Base-by-base conservation (phyloP, 2,888 invertebrate genomes). In the Metalampra italica region DNA sequence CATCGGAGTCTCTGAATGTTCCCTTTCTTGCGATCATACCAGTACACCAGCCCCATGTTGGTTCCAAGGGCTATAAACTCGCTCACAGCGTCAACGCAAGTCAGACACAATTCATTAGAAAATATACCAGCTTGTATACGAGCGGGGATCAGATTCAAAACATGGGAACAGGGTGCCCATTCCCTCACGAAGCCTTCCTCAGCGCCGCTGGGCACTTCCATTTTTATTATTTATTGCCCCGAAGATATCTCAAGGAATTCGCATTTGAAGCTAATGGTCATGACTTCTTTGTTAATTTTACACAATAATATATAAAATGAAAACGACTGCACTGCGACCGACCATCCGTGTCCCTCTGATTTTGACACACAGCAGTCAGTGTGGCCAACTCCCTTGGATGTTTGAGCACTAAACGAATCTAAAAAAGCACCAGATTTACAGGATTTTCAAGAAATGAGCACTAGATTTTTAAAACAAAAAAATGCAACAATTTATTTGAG, bases 21-120 rank as follows among this genome's bases (percentile, higher is more conserved):
- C 45, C 93, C 94, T 39, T 92, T 94, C 56, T 92, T 92, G 53
- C 97, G 91, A 76, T 96, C 93, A 75, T 94, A 97, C 94, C 97
- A 96, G 76, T 96, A 97, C 29, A 97, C 93, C 47, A 96, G 85
- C 1, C 97, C 97, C 13, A 94, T 92, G 82, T 96, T 96, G 1
- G 95, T 96, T 1, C 97, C 97, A 47, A 97, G 77, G 0, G 94
- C 96, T 56, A 97, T 91, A 75, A 94, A 97, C 63, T 96, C 94
- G 13, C 92, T 91, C 39, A 95, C 91, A n/a, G 92, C 94, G 84
- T 96, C 96, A 38, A 97, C 90, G 70, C 96, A 96, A 0, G 96
- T 97, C 51, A 96, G 88, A 74, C 86, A 90, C 40, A 97, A 83
- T 73, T 96, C 94, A 67, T 92, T 92, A 11, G 93, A 92, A 77